A percentile compares a stretch with the other conserved stretches of the same genome.
phyloP scores from a whole-genome alignment of 2,888 invertebrate species.

The Synergus laeviventris region DNA sequence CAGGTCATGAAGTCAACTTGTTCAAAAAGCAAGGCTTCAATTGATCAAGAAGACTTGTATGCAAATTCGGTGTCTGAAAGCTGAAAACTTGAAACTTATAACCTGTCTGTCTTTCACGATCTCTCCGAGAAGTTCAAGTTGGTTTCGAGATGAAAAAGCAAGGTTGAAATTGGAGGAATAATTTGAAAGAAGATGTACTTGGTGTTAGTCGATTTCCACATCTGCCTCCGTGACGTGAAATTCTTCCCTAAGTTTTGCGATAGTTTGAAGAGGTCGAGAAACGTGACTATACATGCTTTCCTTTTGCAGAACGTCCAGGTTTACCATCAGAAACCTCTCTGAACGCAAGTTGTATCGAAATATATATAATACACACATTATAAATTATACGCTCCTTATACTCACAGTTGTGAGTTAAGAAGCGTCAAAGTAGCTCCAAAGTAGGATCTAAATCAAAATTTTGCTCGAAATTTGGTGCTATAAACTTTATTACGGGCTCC shows the following conservation, averaged over 20 bases:
- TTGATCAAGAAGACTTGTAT: conserved; percentile 41
- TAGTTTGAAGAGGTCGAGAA: conserved; percentile 53
- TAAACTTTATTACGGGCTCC: too few species aligned
- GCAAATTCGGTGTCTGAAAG: conserved; percentile 43
- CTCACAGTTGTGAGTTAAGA: too few species aligned
- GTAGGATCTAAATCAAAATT: too few species aligned
- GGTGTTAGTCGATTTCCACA: conserved; percentile 50
- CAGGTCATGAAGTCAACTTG: background rate
- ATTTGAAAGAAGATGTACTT: conserved; percentile 54
- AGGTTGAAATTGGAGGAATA: conserved; percentile 53
- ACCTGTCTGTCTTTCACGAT: conserved; percentile 48
- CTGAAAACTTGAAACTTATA: conserved; percentile 50
- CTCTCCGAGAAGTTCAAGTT: conserved; percentile 43
- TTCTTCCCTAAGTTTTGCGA: conserved; percentile 51
- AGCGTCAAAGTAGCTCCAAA: too few species aligned
- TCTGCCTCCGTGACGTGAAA: conserved; percentile 48
- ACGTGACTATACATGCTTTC: conserved; percentile 48
- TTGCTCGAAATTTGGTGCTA: too few species aligned
- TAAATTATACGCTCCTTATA: too few species aligned
- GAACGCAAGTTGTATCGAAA: background rate
- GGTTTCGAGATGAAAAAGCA: conserved; percentile 46
- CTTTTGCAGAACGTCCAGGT: conserved; percentile 49
- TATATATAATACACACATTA: too few species aligned
- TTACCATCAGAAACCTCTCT: conserved; percentile 40
- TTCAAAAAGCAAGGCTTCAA: background rate